Conservation (phyloP, 2,113 vertebrate species). For the Periophthalmus modestus region DNA sequence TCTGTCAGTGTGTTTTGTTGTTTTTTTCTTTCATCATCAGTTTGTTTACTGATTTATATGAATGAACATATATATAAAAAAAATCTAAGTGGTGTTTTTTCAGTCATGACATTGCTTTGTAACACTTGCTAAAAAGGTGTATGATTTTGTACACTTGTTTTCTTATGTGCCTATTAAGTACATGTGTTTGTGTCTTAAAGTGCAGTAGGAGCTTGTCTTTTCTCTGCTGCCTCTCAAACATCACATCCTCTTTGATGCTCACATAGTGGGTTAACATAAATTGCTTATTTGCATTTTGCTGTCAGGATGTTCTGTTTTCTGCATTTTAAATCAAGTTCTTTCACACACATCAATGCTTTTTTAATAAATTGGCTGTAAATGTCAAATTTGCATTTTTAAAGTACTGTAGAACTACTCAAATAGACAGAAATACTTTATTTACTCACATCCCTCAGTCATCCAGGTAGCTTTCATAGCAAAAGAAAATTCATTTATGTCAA, state of each 20-base stretch:
- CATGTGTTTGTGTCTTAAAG: background rate
- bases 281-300: constrained; percentile 28
- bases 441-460: too few relatives aligned
- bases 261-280: constrained; percentile 7
- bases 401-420: too few relatives aligned
- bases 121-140: background rate
- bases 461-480: too few relatives aligned
- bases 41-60: too few relatives aligned
- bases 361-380: too few relatives aligned
- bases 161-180: background rate
- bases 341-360: background rate
- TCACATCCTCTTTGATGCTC: constrained; percentile 19
- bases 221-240: constrained; percentile 6
- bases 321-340: background rate
- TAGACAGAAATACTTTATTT: too few relatives aligned
- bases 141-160: background rate
- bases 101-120: background rate
- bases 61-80: too few relatives aligned
- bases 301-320: background rate
- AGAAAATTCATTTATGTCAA: too few relatives aligned
- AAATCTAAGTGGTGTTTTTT: background rate
- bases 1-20: too few relatives aligned
- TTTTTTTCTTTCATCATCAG: too few relatives aligned
- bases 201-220: background rate
- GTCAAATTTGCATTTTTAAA: background rate